Evolutionary conservation across 2,797 vertebrate genomes (phyloP).

Genomic region (Sebastes goodei): DNA sequence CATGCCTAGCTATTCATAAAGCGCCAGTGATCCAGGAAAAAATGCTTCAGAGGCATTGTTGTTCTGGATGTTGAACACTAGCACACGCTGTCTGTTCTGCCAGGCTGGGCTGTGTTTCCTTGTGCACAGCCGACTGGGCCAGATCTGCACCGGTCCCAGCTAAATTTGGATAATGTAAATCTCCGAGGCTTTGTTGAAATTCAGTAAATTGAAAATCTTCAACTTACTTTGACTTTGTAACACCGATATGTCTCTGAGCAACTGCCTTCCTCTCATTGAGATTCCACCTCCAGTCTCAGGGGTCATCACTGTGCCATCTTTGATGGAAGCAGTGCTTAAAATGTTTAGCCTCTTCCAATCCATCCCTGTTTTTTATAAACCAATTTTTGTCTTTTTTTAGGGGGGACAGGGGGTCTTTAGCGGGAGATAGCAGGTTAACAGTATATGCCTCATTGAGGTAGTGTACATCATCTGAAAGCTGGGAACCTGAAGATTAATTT

Average conservation of each 20-base stretch:
- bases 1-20: slow-evolving; percentile 35
- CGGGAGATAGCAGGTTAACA: too few species aligned
- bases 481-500: too few species aligned
- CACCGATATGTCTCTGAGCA: background rate
- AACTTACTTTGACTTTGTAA: background rate
- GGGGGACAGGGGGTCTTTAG: too few species aligned
- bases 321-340: background rate
- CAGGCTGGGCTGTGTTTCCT: slow-evolving; percentile 16
- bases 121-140: slow-evolving; percentile 19
- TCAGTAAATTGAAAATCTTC: background rate
- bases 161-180: slow-evolving; percentile 15
- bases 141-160: background rate
- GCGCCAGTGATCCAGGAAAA: slow-evolving; percentile 40
- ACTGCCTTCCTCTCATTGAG: background rate
- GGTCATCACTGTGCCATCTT: background rate
- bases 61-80: slow-evolving; percentile 40
- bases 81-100: slow-evolving; percentile 7
- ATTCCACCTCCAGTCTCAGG: background rate
- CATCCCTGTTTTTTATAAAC: background rate
- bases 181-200: background rate
- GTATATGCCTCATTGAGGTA: too few species aligned
- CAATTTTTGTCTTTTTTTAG: background rate
- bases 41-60: slow-evolving; percentile 34
- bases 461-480: too few species aligned
- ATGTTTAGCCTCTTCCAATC: background rate